Percentiles rank a stretch among this genome's conserved stretches.
Evolutionary conservation across 2,797 vertebrate genomes (phyloP).

Genomic region (Acanthornis magna): DNA sequence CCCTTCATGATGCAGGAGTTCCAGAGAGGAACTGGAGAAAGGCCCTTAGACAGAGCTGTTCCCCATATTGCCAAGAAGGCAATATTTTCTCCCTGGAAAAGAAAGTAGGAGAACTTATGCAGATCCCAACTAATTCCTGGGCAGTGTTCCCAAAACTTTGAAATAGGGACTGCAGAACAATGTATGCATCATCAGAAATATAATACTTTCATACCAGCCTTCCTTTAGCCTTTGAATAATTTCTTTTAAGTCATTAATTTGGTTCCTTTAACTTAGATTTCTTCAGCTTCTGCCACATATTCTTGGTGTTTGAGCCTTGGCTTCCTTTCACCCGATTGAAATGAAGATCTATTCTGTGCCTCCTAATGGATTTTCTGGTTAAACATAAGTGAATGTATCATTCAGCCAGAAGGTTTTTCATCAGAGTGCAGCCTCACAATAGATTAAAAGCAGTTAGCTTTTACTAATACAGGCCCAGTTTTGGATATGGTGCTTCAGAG

Average conservation of each 20-base stretch:
- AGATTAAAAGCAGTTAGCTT: slow-evolving; percentile 47
- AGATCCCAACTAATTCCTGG: background rate
- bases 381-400: slow-evolving; percentile 36
- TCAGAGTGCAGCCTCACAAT: slow-evolving; percentile 30
- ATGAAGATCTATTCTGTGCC: slow-evolving; percentile 38
- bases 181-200: background rate
- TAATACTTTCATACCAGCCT: background rate
- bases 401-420: slow-evolving; percentile 50
- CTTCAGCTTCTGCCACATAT: background rate
- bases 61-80: background rate
- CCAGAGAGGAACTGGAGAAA: background rate
- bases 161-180: background rate
- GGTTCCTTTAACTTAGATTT: background rate
- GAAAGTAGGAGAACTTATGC: background rate
- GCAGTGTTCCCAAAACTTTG: background rate
- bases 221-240: background rate
- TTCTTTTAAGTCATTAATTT: slow-evolving; percentile 4
- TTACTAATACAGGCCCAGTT: background rate
- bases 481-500: slow-evolving; percentile 9
- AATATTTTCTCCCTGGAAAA: background rate
- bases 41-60: background rate
- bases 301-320: background rate
- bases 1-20: background rate
- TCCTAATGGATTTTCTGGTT: slow-evolving; percentile 62
- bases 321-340: slow-evolving; percentile 14